A percentile compares a stretch with the other conserved stretches of the same genome.
Evolutionary conservation across 1,140 invertebrate species (phyloP).

Genomic region (Brachionus asplanchnoidis): DNA sequence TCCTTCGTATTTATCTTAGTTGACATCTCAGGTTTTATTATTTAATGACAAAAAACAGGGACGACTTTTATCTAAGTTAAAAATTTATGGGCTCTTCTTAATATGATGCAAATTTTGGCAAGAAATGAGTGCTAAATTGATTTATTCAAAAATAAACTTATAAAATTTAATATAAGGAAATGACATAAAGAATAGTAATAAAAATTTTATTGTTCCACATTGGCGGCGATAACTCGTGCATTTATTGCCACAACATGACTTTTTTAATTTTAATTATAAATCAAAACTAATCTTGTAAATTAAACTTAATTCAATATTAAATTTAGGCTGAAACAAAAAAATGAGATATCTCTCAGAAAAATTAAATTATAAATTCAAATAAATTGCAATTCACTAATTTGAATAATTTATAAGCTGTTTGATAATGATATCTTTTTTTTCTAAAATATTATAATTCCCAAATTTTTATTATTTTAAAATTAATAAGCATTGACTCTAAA

Average conservation of each 20-base stretch:
- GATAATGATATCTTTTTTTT: background rate
- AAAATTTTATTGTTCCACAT: background rate
- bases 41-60: background rate
- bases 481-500: no score
- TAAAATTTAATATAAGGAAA: background rate
- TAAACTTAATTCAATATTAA: background rate
- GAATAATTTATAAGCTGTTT: background rate
- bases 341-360: background rate
- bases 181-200: background rate
- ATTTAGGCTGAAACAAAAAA: background rate
- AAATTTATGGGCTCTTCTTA: background rate
- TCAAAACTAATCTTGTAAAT: background rate
- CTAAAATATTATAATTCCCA: no score
- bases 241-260: constrained; percentile 22
- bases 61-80: background rate
- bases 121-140: background rate
- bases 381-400: background rate
- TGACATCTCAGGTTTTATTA: background rate
- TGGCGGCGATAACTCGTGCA: background rate
- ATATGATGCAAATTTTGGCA: background rate
- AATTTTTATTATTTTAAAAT: background rate
- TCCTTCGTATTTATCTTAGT: background rate
- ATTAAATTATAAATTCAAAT: constrained; percentile 14
- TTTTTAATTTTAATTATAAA: background rate
- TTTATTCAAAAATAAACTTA: background rate